These are phyloP conservation scores for Protomyctophum bolini DNA, from an alignment of 2,113 vertebrate species.

Conservation along the genomic window DNA sequence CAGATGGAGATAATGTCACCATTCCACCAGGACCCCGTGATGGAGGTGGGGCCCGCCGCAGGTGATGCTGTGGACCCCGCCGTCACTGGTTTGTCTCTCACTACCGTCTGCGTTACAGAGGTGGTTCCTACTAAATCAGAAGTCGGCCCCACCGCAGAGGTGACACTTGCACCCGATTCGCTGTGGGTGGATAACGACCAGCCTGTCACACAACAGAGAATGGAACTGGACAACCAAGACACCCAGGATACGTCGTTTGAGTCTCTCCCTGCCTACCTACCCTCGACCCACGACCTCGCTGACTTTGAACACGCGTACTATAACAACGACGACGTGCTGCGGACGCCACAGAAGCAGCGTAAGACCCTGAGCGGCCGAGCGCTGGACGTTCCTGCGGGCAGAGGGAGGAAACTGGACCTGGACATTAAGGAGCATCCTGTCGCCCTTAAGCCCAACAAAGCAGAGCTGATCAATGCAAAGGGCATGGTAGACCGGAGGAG, in stretches of 20 bases:
- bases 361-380: background rate
- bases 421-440: slow-evolving; percentile 37
- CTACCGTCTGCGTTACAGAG: background rate
- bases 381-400: slow-evolving; percentile 9
- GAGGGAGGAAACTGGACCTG: slow-evolving; percentile 33
- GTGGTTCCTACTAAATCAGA: background rate
- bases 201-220: background rate
- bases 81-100: background rate
- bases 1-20: slow-evolving; percentile 14
- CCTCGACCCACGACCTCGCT: slow-evolving; percentile 68
- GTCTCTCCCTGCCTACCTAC: slow-evolving; percentile 69
- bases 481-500: slow-evolving; percentile 49
- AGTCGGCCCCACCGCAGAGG: background rate
- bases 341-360: slow-evolving; percentile 46
- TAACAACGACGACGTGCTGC: slow-evolving; percentile 53
- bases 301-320: slow-evolving; percentile 63
- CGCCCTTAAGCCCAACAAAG: slow-evolving; percentile 37
- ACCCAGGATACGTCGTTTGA: slow-evolving; percentile 67
- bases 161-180: background rate
- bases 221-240: slow-evolving; percentile 23
- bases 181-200: background rate
- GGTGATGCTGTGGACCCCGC: slow-evolving; percentile 12
- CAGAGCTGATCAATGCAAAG: slow-evolving; percentile 42
- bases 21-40: slow-evolving; percentile 12
- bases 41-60: background rate